Conservation (phyloP, 2,797 vertebrate species). For the Parotocinclus haroldoi region DNA sequence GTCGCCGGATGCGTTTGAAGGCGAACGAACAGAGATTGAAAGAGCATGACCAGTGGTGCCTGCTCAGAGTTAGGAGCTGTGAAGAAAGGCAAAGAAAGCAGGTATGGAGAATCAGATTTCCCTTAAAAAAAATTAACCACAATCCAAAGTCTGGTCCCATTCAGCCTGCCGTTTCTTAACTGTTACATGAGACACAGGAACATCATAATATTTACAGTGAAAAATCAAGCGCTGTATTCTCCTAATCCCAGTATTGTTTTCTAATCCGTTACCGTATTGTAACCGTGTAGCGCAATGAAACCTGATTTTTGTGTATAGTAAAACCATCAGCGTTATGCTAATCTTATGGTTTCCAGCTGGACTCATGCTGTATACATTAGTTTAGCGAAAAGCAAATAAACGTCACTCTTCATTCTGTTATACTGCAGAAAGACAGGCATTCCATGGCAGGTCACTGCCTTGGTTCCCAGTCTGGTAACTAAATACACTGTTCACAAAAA, state of each 20-base stretch:
- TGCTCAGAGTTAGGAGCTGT: constrained; percentile 38
- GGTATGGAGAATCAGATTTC: constrained; percentile 64
- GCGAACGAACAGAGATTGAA: constrained; percentile 62
- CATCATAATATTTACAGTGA: neutral
- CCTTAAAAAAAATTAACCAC: constrained; percentile 59
- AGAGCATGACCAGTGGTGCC: constrained; percentile 55
- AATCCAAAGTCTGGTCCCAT: constrained; percentile 50
- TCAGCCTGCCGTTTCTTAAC: constrained; percentile 23
- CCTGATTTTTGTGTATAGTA: neutral
- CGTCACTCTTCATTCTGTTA: constrained; percentile 1
- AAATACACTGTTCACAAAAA: too few species aligned
- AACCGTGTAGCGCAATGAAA: neutral
- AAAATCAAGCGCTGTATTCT: neutral
- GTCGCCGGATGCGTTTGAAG: constrained; percentile 60
- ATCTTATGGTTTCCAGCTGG: constrained; percentile 8
- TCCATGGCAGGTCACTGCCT: constrained; percentile 1
- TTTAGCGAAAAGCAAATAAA: constrained; percentile 12
- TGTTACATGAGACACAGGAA: constrained; percentile 2
- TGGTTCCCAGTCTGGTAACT: constrained; percentile 5
- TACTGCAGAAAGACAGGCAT: neutral
- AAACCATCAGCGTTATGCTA: neutral
- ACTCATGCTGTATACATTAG: neutral
- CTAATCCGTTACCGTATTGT: neutral
- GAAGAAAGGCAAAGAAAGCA: constrained; percentile 47
- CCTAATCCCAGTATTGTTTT: neutral